Conservation (phyloP, 2,113 vertebrate genomes). For the Cryptotis parvus region DNA sequence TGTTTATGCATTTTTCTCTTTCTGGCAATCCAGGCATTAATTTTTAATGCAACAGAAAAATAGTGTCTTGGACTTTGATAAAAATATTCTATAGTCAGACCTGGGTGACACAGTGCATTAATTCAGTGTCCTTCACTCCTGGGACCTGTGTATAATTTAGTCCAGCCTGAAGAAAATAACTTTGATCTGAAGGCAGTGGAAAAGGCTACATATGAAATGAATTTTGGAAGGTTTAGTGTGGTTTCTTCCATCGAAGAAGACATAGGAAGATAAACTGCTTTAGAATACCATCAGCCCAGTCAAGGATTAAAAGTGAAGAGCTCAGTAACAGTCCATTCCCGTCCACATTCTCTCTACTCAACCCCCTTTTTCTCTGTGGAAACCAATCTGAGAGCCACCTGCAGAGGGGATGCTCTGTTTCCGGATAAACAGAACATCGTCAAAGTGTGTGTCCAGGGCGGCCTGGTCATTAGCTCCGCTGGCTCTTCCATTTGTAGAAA, state of each 20-base stretch:
- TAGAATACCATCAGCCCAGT: conserved; percentile 79
- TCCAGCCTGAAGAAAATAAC: conserved; percentile 90
- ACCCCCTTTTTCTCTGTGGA: conserved; percentile 24
- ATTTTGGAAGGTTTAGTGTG: conserved; percentile 87
- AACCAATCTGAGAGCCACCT: neutral
- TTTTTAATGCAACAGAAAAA: conserved; percentile 90
- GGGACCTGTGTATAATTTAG: conserved; percentile 91
- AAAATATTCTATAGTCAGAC: conserved; percentile 87
- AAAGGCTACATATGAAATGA: conserved; percentile 91
- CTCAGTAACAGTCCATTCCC: conserved; percentile 65
- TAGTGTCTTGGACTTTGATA: conserved; percentile 86
- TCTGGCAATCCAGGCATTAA: conserved; percentile 87
- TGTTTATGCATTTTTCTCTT: conserved; percentile 83
- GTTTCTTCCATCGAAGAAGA: conserved; percentile 85
- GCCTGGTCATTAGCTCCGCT: conserved; percentile 12
- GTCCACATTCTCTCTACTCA: conserved; percentile 23
- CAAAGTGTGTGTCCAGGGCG: neutral
- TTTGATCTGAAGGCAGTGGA: conserved; percentile 89
- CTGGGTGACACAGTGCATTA: conserved; percentile 90
- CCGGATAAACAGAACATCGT: conserved; percentile 60
- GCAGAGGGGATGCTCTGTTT: conserved; percentile 42
- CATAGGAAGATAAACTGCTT: conserved; percentile 88
- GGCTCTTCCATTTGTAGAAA: conserved; percentile 52
- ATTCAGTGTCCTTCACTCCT: conserved; percentile 92
- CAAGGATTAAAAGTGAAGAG: conserved; percentile 82